phyloP scores from a whole-genome alignment of 1,140 invertebrate genomes.

The Dendrolimus kikuchii region DNA sequence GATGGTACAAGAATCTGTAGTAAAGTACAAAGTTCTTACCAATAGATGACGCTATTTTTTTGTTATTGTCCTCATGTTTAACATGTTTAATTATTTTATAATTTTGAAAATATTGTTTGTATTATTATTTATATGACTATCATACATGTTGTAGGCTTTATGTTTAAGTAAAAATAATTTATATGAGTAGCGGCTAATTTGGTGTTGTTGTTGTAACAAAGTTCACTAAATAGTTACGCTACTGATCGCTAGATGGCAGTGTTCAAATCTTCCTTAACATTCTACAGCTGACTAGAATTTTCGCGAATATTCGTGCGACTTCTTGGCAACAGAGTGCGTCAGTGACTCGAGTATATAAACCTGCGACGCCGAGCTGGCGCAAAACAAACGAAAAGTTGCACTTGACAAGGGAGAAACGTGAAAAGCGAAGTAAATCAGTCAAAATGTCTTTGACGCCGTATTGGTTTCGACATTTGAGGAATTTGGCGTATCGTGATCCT shows the following conservation, averaged over 20 bases:
- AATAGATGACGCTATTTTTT: too few species aligned
- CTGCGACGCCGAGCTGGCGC: constrained; percentile 11
- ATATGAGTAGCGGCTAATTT: too few species aligned
- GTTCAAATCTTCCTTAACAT: constrained; percentile 2
- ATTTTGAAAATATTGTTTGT: too few species aligned
- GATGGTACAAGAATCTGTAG: constrained; percentile 1
- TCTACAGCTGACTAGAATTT: constrained; percentile 25
- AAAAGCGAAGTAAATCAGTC: constrained; percentile 19
- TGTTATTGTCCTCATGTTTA: too few species aligned
- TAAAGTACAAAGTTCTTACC: too few species aligned
- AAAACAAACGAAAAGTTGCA: constrained; percentile 27
- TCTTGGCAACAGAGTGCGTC: constrained; percentile 44
- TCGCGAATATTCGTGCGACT: constrained; percentile 29
- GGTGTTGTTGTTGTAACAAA: too few species aligned
- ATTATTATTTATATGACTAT: too few species aligned
- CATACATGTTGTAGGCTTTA: too few species aligned
- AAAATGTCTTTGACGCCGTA: constrained; percentile 63
- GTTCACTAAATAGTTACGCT: constrained; percentile 5
- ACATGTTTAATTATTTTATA: too few species aligned
- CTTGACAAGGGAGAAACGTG: constrained; percentile 13
- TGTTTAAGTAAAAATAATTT: too few species aligned
- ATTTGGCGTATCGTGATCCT: constrained; percentile 47
- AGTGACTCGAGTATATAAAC: constrained; percentile 35
- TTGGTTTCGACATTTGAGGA: constrained; percentile 58
- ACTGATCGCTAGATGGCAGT: constrained; percentile 29